These are phyloP conservation scores for Cirrhinus mrigala DNA, from an alignment of 2,797 vertebrate genomes.

Conservation along the genomic window DNA sequence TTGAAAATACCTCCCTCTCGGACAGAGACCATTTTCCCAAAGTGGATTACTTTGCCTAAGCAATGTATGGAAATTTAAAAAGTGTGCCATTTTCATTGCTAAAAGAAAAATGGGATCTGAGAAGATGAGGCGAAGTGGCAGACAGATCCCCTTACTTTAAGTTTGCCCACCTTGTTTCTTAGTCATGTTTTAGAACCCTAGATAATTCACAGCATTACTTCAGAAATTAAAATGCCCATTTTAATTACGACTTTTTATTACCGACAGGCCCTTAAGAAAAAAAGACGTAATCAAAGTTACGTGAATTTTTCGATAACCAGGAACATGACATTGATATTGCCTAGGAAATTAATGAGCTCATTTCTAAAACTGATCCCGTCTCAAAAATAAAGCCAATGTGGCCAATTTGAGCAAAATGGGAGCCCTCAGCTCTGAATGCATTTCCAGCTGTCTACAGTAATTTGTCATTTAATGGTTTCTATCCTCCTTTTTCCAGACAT, in stretches of 20 bases:
- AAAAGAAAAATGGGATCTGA: slow-evolving; percentile 4
- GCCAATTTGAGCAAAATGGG: slow-evolving; percentile 51
- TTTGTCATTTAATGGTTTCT: slow-evolving; percentile 73
- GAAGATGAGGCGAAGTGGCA: background rate
- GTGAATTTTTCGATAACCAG: slow-evolving; percentile 56
- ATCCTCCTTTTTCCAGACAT: slow-evolving; percentile 85
- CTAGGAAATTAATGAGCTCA: slow-evolving; percentile 70
- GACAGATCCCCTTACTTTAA: background rate
- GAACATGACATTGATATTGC: slow-evolving; percentile 66
- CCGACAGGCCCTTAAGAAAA: slow-evolving; percentile 1
- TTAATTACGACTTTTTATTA: slow-evolving; percentile 10
- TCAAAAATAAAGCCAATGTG: slow-evolving; percentile 52
- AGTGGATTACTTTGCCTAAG: slow-evolving; percentile 43
- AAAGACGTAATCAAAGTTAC: background rate
- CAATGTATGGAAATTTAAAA: slow-evolving; percentile 28
- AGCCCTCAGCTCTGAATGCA: slow-evolving; percentile 69
- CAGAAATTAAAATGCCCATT: background rate
- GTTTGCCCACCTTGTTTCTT: background rate
- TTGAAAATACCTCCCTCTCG: slow-evolving; percentile 44
- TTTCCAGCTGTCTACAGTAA: slow-evolving; percentile 68
- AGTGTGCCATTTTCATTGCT: background rate
- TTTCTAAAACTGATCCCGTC: slow-evolving; percentile 66
- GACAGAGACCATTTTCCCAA: slow-evolving; percentile 39
- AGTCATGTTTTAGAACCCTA: background rate
- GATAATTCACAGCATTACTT: slow-evolving; percentile 7